Percentiles rank a stretch among this genome's conserved stretches.
Evolutionary conservation across 2,113 vertebrate genomes (phyloP).

Genomic region (Oryzias javanicus): DNA sequence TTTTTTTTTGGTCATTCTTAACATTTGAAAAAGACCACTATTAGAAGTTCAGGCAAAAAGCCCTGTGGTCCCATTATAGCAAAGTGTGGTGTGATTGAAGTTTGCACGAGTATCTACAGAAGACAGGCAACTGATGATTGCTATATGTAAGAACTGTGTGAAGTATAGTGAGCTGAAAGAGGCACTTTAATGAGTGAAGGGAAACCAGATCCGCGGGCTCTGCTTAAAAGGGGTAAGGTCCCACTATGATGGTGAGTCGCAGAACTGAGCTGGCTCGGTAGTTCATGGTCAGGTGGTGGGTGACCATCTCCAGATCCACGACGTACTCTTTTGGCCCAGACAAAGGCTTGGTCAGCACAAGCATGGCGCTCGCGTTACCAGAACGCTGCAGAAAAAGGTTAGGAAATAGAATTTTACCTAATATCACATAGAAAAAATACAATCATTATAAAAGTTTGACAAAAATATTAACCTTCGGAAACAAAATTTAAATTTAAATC

Average conservation of each 20-base stretch:
- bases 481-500: too few species aligned
- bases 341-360: conserved; percentile 92
- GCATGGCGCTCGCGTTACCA: conserved; percentile 91
- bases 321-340: conserved; percentile 89
- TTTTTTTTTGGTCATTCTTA: too few species aligned
- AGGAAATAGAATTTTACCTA: neutral
- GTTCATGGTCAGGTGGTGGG: conserved; percentile 87
- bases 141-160: conserved; percentile 35
- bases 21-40: too few species aligned
- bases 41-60: conserved; percentile 26
- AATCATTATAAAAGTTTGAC: too few species aligned
- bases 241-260: conserved; percentile 93
- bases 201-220: conserved; percentile 27
- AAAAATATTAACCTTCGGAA: too few species aligned
- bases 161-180: conserved; percentile 47
- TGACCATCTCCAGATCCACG: conserved; percentile 97
- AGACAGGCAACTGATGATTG: conserved; percentile 27
- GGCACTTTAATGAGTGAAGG: conserved; percentile 49
- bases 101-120: conserved; percentile 19
- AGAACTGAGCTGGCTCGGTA: conserved; percentile 93
- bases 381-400: conserved; percentile 82
- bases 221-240: conserved; percentile 86
- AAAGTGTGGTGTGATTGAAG: conserved; percentile 22
- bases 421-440: too few species aligned
- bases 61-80: conserved; percentile 47